Base-by-base conservation (phyloP, 2,888 invertebrate species). In the Lacanobia oleracea region DNA sequence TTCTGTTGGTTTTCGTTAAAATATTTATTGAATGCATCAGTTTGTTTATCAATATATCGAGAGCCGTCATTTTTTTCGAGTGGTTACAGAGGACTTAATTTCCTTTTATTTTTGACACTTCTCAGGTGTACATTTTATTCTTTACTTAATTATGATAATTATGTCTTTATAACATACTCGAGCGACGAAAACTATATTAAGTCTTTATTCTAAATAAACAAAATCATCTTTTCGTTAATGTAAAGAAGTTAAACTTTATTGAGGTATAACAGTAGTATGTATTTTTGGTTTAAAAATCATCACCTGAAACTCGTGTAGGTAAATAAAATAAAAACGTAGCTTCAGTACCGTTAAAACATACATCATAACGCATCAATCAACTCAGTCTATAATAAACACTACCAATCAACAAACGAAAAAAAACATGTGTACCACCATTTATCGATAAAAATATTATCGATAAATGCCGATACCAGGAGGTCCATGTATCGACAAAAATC, bases 1-100 rank as follows among this genome's bases (percentile, higher is more conserved):
- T 69, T 67, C 69, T 72, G 79, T 67, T 66, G 59, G 66, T 72
- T 60, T 64, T 57, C 9, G 56, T 69, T 68, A 27, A 66, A 67
- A 64, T 82, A 69, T 79, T 81, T 69, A 69, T 66, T 53, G 63
- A 72, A 82, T 82, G 60, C 82, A 77, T 77, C 62, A n/a, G 65
- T 77, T 77, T 72, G 78, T 77, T 68, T 77, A 63, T 63, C 45
- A 43, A 77, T 77, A 60, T 76, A 54, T 69, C 18, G 43, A 16
- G 10, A 14, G n/a, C 12, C 14, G 23, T 56, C 27, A 61, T 61
- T 33, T 61, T 72, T 45, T 51, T 45, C 21, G n/a, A 12, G 12
- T n/a, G 23, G 43, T n/a, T 48, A 27, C 37, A 21, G 3, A 3
- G 27, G 21, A 2, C 8, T 18, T 16, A 14, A 6, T 0, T 33